Evolutionary conservation across 2,888 invertebrate genomes (phyloP).

Genomic region (Trachelus troglodyta): DNA sequence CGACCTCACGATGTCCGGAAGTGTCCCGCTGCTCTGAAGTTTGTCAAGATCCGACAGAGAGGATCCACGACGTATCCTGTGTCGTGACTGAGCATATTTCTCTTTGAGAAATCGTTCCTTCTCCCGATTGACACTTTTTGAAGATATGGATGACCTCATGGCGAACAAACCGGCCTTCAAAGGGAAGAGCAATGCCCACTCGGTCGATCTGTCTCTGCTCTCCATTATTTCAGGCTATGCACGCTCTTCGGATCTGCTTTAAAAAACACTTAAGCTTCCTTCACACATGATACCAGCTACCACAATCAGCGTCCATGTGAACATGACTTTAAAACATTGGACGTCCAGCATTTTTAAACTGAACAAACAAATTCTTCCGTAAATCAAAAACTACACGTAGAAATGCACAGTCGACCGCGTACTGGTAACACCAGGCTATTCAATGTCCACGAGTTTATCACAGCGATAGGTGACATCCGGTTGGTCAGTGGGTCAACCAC

Average conservation of each 20-base stretch:
- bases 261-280: too few relatives aligned
- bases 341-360: too few relatives aligned
- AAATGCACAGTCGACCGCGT: too few relatives aligned
- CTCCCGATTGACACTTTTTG: constrained; percentile 51
- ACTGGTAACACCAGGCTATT: neutral
- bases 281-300: too few relatives aligned
- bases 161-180: constrained; percentile 70
- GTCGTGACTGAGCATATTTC: constrained; percentile 35
- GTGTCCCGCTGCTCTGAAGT: constrained; percentile 57
- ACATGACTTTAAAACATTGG: too few relatives aligned
- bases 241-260: too few relatives aligned
- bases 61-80: constrained; percentile 75
- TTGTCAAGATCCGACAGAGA: constrained; percentile 81
- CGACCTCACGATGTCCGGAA: constrained; percentile 68
- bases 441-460: constrained; percentile 14
- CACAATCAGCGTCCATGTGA: too few relatives aligned
- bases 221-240: constrained; percentile 44
- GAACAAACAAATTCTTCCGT: too few relatives aligned
- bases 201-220: constrained; percentile 68
- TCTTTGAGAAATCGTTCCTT: constrained; percentile 40
- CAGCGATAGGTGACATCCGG: constrained; percentile 33
- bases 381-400: too few relatives aligned
- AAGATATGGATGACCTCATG: constrained; percentile 68
- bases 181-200: constrained; percentile 72
- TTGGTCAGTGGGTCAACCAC: neutral